Evolutionary conservation across 2,797 vertebrate genomes (phyloP), one percentile per base, ranked within the genome.

Genomic region (Rhinophrynus dorsalis): DNA sequence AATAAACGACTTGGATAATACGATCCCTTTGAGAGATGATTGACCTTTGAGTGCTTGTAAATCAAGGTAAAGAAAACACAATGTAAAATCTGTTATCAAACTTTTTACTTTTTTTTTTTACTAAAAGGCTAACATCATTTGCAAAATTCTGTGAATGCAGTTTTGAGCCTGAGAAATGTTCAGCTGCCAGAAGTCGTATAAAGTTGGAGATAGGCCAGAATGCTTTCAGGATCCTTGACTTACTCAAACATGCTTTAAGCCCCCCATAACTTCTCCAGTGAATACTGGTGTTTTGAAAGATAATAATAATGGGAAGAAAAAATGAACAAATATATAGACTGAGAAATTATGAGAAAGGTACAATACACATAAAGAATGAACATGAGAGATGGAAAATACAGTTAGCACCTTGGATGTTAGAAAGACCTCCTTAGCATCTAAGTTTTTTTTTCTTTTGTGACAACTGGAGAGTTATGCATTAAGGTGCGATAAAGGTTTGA

Each of bases 111-210:
- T 24, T 35, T 56, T 32, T 29, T 56, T 37, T 20, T 23, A 29
- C 21, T 32, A 27, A 35, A 47, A 30, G 29, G 17, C 7, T n/a
- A n/a, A n/a, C n/a, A n/a, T n/a, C n/a, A n/a, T n/a, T n/a, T n/a
- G n/a, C n/a, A n/a, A 30, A 38, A 26, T 13, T 57, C 40, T 48
- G 27, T 13, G 29, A 37, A 42, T 55, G 27, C 42, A 6, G 42
- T 23, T n/a, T n/a, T n/a, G n/a, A n/a, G n/a, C n/a, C n/a, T 29
- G 30, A 9, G 32, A 54, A 35, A 29, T 6, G 24, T 26, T 50
- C 60, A 50, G 65, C 54, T 58, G 65, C 40, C 65, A 67, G 32
- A 37, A 58, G 32, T 67, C 48, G 38, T 48, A 67, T 67, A 48
- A 48, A 57, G 35, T 47, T 48, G 54, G 51, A 48, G 5, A 20